These are phyloP conservation scores for Unio pictorum DNA, from an alignment of 2,888 invertebrate species.

Conservation along the genomic window DNA sequence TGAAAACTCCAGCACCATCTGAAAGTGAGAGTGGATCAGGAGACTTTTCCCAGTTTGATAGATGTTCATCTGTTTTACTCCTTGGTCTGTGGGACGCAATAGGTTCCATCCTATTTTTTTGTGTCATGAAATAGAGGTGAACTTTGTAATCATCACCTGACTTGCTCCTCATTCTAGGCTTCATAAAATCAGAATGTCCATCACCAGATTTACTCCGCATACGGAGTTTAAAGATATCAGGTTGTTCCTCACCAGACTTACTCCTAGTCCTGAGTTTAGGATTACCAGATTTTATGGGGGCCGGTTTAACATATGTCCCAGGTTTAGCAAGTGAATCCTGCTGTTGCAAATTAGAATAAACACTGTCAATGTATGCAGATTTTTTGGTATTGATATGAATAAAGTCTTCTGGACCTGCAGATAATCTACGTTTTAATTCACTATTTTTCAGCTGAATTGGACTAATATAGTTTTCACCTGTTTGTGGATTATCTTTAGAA, in stretches of 20 bases:
- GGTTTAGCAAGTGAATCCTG: slow-evolving; percentile 15
- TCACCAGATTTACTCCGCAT: slow-evolving; percentile 1
- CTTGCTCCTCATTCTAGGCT: slow-evolving; percentile 56
- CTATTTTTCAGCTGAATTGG: slow-evolving; percentile 34
- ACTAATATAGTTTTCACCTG: background rate
- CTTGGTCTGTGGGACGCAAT: slow-evolving; percentile 39
- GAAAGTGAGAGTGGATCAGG: slow-evolving; percentile 51
- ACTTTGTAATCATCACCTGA: slow-evolving; percentile 58
- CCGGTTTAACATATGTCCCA: slow-evolving; percentile 19
- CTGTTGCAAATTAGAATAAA: slow-evolving; percentile 18
- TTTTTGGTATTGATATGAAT: background rate
- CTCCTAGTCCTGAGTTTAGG: background rate
- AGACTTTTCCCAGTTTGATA: slow-evolving; percentile 39
- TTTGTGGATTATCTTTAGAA: no score
- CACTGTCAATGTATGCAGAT: slow-evolving; percentile 1
- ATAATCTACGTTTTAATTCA: slow-evolving; percentile 54
- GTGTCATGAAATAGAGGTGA: slow-evolving; percentile 54
- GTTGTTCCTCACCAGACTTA: background rate
- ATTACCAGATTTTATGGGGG: slow-evolving; percentile 8
- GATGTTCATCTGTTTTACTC: slow-evolving; percentile 44
- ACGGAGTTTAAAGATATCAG: background rate
- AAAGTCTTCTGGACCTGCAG: slow-evolving; percentile 41
- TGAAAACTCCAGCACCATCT: slow-evolving; percentile 84
- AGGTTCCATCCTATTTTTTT: slow-evolving; percentile 58
- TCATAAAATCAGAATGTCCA: slow-evolving; percentile 2